A percentile compares a stretch with the other conserved stretches of the same genome.
phyloP scores from a whole-genome alignment of 2,113 vertebrate species.

The Otocyon megalotis region DNA sequence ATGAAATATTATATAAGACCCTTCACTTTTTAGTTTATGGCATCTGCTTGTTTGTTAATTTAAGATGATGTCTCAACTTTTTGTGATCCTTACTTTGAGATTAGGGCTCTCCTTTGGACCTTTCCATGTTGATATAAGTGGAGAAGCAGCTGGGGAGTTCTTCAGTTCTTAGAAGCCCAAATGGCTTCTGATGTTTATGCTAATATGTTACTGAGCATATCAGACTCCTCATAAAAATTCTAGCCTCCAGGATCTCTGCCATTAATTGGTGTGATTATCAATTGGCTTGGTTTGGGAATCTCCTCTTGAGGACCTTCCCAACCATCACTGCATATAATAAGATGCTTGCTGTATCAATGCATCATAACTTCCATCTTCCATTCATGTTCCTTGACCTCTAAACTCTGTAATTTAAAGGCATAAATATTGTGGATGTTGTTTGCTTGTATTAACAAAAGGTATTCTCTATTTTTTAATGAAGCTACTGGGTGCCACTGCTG shows the following conservation, averaged over 20 bases:
- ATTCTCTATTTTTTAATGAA: conserved; percentile 79
- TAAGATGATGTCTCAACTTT: background rate
- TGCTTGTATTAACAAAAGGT: background rate
- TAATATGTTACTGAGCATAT: background rate
- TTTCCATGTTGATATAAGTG: background rate
- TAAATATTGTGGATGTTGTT: background rate
- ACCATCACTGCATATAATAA: background rate
- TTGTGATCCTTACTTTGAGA: background rate
- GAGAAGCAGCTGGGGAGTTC: background rate
- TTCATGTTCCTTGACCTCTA: background rate
- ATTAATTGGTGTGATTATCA: background rate
- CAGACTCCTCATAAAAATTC: background rate
- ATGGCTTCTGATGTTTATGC: background rate
- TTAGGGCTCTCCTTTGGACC: background rate
- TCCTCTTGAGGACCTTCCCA: background rate
- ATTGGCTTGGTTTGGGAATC: conserved; percentile 6
- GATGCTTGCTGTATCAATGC: background rate
- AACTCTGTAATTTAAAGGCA: background rate
- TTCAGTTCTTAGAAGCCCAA: background rate
- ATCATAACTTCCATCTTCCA: background rate
- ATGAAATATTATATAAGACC: background rate
- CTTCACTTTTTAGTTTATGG: background rate
- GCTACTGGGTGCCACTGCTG: conserved; percentile 92
- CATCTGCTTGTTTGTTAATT: background rate
- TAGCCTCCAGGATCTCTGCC: background rate